phyloP scores from a whole-genome alignment of 2,888 invertebrate genomes.

The Zootermopsis nevadensis region DNA sequence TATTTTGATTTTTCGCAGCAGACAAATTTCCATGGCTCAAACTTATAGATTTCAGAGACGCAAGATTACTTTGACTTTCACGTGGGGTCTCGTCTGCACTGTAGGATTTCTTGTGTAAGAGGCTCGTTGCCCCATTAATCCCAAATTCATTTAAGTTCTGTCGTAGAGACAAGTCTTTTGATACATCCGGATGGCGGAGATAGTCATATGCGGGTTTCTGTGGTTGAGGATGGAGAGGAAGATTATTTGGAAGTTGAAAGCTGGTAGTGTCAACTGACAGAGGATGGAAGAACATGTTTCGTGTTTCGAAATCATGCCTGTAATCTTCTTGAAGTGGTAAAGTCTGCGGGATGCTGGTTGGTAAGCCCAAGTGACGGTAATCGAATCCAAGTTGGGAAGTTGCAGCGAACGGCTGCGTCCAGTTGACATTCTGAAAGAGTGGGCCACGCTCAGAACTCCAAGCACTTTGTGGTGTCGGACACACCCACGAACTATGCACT shows the following conservation, averaged over 20 bases:
- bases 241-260: background rate
- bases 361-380: background rate
- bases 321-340: background rate
- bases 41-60: background rate
- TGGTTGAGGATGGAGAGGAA: background rate
- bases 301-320: conserved; percentile 21
- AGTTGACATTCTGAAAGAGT: background rate
- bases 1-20: background rate
- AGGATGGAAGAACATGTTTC: conserved; percentile 15
- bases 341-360: background rate
- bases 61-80: background rate
- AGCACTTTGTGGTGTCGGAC: background rate
- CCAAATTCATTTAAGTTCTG: background rate
- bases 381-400: background rate
- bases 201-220: background rate
- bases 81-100: background rate
- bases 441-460: background rate
- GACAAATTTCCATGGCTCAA: background rate
- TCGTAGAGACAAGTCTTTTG: background rate
- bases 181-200: background rate
- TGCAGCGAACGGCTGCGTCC: background rate
- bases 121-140: too few relatives aligned
- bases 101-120: conserved; percentile 9
- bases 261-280: background rate
- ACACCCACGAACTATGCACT: conserved; percentile 29